Evolutionary conservation across 2,888 invertebrate genomes (phyloP).

Genomic region (Ashinkailepas kermadecensis): DNA sequence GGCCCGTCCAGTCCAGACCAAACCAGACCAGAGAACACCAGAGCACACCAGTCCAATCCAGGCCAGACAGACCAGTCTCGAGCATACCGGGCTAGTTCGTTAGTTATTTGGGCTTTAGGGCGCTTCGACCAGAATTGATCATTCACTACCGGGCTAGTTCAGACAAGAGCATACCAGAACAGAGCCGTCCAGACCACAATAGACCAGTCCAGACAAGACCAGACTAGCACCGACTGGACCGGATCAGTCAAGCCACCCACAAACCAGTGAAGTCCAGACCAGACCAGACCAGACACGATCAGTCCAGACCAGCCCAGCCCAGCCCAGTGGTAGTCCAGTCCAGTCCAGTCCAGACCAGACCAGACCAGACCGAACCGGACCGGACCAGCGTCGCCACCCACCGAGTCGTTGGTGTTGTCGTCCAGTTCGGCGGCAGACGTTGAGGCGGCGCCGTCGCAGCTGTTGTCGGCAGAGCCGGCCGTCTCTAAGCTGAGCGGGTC

Average conservation of each 20-base stretch:
- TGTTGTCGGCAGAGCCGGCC: neutral
- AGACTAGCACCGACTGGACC: neutral
- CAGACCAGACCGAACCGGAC: no score
- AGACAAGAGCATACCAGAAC: neutral
- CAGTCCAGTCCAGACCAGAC: no score
- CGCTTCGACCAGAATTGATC: no score
- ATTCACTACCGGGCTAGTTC: neutral
- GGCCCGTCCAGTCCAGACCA: slow-evolving; percentile 2
- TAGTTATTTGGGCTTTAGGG: no score
- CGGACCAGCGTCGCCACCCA: neutral
- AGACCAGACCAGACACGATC: neutral
- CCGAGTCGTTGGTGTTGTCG: slow-evolving; percentile 15
- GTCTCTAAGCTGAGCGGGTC: neutral
- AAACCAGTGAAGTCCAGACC: slow-evolving; percentile 26
- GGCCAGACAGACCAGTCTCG: slow-evolving; percentile 13
- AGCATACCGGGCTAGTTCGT: no score
- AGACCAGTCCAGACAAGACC: slow-evolving; percentile 16
- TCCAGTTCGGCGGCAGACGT: slow-evolving; percentile 11
- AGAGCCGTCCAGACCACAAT: neutral
- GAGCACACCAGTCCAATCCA: neutral
- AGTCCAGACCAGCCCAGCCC: no score
- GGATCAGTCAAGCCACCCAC: neutral
- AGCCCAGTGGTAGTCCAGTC: no score
- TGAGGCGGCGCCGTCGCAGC: slow-evolving; percentile 13
- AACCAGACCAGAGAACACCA: slow-evolving; percentile 1